A percentile compares a stretch with the other conserved stretches of the same genome.
Evolutionary conservation across 2,797 vertebrate genomes (phyloP).

Genomic region (Salarias fasciatus): DNA sequence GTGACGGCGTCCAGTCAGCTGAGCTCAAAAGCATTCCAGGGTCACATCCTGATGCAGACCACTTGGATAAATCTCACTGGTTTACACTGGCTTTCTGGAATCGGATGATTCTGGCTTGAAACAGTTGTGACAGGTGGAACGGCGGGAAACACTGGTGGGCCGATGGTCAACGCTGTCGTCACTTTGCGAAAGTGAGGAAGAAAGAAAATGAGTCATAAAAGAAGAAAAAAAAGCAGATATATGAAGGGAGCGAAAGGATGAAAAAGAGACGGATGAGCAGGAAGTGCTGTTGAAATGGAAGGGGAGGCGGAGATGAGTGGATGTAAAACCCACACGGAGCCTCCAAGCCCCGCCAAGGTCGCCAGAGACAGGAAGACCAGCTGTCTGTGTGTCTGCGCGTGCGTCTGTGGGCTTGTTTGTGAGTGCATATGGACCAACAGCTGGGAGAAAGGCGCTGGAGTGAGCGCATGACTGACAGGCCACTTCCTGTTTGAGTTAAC

Average conservation of each 20-base stretch:
- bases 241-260: slow-evolving; percentile 23
- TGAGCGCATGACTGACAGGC: slow-evolving; percentile 73
- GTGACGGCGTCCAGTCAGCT: slow-evolving; percentile 16
- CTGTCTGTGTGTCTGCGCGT: slow-evolving; percentile 66
- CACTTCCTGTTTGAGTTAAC: slow-evolving; percentile 83
- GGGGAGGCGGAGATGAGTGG: slow-evolving; percentile 69
- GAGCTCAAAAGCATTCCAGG: slow-evolving; percentile 26
- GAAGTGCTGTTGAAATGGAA: slow-evolving; percentile 48
- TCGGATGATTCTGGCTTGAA: slow-evolving; percentile 46
- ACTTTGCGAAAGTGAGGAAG: slow-evolving; percentile 26
- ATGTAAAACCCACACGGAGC: slow-evolving; percentile 72
- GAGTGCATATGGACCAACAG: slow-evolving; percentile 66
- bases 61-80: slow-evolving; percentile 27
- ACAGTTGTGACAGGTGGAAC: slow-evolving; percentile 54
- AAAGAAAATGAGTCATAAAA: slow-evolving; percentile 16
- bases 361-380: slow-evolving; percentile 77
- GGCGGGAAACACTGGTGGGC: slow-evolving; percentile 31
- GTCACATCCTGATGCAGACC: slow-evolving; percentile 32
- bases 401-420: slow-evolving; percentile 63
- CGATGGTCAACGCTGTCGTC: slow-evolving; percentile 23
- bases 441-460: slow-evolving; percentile 73
- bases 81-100: slow-evolving; percentile 42
- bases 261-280: slow-evolving; percentile 44
- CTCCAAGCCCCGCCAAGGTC: slow-evolving; percentile 75
- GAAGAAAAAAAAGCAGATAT: slow-evolving; percentile 14